Percentiles rank a stretch among this genome's conserved stretches.
These are phyloP conservation scores for Pangasianodon hypophthalmus DNA, from an alignment of 2,113 vertebrate species.

Conservation along the genomic window DNA sequence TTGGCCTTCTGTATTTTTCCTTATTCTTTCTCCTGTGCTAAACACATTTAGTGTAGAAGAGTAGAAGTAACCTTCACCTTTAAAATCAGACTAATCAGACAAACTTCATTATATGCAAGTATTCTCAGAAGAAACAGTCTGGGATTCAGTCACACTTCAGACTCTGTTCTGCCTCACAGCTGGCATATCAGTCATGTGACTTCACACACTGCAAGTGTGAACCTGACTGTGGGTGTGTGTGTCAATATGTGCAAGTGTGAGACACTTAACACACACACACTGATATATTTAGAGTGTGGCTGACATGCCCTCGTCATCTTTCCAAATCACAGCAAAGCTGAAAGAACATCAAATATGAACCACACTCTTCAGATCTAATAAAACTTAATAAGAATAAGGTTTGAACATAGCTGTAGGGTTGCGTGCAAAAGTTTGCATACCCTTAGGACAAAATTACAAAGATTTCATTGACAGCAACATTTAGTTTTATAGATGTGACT, in stretches of 20 bases:
- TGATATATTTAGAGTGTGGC: slow-evolving; percentile 50
- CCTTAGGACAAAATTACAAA: background rate
- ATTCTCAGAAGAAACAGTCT: no score
- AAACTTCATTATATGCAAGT: background rate
- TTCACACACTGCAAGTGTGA: slow-evolving; percentile 15
- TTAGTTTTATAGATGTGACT: background rate
- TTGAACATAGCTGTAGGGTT: background rate
- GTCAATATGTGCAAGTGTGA: background rate
- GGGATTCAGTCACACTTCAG: background rate
- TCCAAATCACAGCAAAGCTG: background rate
- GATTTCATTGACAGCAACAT: background rate
- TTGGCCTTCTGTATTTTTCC: background rate
- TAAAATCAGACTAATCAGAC: background rate
- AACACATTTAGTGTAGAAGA: background rate
- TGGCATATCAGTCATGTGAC: slow-evolving; percentile 8
- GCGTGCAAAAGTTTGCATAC: background rate
- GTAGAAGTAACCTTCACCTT: background rate
- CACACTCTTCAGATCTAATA: background rate
- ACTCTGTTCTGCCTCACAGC: background rate
- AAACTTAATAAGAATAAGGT: background rate
- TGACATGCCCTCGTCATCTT: slow-evolving; percentile 20
- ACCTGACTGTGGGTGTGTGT: slow-evolving; percentile 19
- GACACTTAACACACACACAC: slow-evolving; percentile 25
- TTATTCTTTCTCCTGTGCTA: background rate
- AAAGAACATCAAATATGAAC: background rate